Base-by-base conservation (phyloP, 1,140 invertebrate genomes). In the Hypsibius dujardini region DNA sequence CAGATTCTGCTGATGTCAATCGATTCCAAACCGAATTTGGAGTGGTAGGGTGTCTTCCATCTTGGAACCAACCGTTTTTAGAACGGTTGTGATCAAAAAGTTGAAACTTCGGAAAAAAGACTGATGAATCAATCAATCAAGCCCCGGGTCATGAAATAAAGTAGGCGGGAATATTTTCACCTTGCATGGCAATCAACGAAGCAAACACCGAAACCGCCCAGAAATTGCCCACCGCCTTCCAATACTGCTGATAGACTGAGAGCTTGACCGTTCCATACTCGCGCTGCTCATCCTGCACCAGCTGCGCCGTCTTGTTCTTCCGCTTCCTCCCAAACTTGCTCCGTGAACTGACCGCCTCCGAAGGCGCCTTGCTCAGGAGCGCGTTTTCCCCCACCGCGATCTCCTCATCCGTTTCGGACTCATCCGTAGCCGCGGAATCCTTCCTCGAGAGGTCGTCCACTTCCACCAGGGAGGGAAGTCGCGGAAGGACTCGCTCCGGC, bases 241-340 rank as follows among this genome's bases (percentile, higher is more conserved):
- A 85, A 78, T 97, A 98, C 40, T 85, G 80, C 2, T 80, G 77
- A 74, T 92, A 88, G 1, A 97, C 89, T 73, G 82, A 82, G 72
- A 85, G 82, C 1, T 84, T 81, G 0, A 93, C 79, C 46, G 82
- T 84, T n/a, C 90, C 90, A 74, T 82, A 83, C 74, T 88, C 85
- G 75, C 84, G 83, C 1, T 81, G 77, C 81, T 93, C 88, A 74
- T 77, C 47, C 72, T 78, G 47, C 62, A 67, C 62, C 62, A 67
- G 42, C 42, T 67, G 62, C 7, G 3, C 42, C 62, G 62, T 3
- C n/a, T n/a, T n/a, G n/a, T n/a, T n/a, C n/a, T n/a, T n/a, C n/a
- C n/a, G n/a, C n/a, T n/a, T n/a, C n/a, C n/a, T n/a, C n/a, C n/a
- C n/a, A n/a, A n/a, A n/a, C n/a, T n/a, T n/a, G n/a, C n/a, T n/a